Conservation (phyloP, 2,113 vertebrate species). For the Neopipo cinnamomea region DNA sequence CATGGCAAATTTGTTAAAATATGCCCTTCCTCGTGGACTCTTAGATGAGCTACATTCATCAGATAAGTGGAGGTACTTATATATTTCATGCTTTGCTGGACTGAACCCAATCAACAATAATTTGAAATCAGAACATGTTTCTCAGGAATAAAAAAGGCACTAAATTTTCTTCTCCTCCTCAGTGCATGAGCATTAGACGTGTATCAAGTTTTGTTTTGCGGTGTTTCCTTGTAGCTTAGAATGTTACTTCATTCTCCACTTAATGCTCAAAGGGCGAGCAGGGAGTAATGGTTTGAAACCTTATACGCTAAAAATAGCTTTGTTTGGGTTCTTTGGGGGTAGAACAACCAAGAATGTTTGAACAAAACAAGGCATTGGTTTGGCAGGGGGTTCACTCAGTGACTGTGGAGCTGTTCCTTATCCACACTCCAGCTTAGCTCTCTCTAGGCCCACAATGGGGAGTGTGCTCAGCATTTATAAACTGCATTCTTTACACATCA, state of each 20-base stretch:
- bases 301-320: constrained; percentile 37
- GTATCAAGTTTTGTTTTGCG: not conserved
- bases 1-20: not conserved
- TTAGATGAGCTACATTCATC: not conserved
- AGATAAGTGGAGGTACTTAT: fast-evolving
- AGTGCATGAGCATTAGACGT: not conserved
- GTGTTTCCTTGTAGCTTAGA: not conserved
- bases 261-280: not conserved
- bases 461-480: not conserved
- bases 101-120: not conserved
- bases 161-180: not conserved
- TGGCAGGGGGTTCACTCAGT: not conserved
- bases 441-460: not conserved
- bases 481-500: not conserved
- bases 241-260: constrained; percentile 17
- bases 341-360: constrained; percentile 8
- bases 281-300: not conserved
- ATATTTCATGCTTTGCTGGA: not conserved
- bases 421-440: not conserved
- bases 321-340: not conserved
- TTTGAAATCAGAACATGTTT: not conserved
- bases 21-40: not conserved
- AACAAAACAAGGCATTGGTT: not conserved
- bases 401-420: not conserved
- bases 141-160: not conserved